Conservation (phyloP, 2,797 vertebrate genomes). For the Rhynchonycteris naso region DNA sequence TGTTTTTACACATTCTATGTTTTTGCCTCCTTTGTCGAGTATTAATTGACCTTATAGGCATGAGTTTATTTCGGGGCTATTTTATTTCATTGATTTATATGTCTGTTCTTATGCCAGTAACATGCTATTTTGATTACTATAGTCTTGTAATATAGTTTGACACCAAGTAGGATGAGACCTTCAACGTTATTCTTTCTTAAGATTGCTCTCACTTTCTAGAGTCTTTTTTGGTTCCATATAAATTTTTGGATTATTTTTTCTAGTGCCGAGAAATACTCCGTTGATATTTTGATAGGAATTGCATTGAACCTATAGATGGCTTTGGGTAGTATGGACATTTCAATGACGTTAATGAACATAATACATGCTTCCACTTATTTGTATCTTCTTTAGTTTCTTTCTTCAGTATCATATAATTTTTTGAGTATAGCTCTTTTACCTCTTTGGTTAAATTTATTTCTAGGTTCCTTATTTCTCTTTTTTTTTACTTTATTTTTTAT, state of each 20-base stretch:
- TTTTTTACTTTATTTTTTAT: no score
- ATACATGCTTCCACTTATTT: background rate
- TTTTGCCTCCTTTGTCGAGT: background rate
- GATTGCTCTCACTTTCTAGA: background rate
- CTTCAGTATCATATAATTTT: background rate
- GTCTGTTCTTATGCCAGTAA: background rate
- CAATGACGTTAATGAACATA: no score
- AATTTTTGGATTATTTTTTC: background rate
- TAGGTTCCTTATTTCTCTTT: background rate
- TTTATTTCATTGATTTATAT: background rate
- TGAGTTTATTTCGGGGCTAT: background rate
- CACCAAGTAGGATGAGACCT: background rate
- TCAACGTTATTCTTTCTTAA: background rate
- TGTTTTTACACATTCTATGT: background rate
- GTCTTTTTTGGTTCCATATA: background rate
- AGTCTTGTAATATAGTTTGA: background rate
- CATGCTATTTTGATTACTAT: background rate
- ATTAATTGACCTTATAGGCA: background rate
- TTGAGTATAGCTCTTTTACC: background rate
- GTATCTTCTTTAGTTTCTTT: background rate
- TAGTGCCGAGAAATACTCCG: background rate
- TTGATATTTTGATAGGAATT: background rate
- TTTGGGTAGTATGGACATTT: no score
- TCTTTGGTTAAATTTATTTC: background rate
- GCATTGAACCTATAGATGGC: background rate